Evolutionary conservation across 2,113 vertebrate species (phyloP).

Genomic region (Callipepla californica): DNA sequence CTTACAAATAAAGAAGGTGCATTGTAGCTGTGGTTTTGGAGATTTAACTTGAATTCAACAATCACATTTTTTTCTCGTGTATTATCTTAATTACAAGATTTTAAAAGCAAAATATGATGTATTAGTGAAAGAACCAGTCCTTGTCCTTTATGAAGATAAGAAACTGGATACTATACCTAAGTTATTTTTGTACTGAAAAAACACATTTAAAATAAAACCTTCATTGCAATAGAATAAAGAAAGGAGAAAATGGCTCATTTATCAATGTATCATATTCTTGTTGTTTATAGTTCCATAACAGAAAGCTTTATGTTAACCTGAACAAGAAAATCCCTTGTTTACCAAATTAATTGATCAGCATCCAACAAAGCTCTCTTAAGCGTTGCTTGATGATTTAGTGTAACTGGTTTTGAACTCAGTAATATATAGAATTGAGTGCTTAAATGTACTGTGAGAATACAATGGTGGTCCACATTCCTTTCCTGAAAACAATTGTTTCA

Average conservation of each 20-base stretch:
- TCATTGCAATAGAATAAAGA: background rate
- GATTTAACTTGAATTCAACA: background rate
- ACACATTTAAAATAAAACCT: background rate
- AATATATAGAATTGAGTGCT: background rate
- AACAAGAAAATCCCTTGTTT: background rate
- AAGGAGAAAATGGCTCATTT: background rate
- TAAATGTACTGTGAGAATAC: background rate
- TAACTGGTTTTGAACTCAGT: background rate
- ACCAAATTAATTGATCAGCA: background rate
- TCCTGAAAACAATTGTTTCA: background rate
- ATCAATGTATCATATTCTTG: background rate
- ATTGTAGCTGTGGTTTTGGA: background rate
- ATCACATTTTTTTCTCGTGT: background rate
- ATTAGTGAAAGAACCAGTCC: background rate
- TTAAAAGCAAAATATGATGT: background rate
- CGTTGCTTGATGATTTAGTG: background rate
- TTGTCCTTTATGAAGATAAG: background rate
- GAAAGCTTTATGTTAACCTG: background rate
- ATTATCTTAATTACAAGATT: background rate
- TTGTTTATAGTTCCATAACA: background rate
- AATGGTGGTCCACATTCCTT: background rate
- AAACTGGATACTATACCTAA: background rate
- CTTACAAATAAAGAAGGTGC: background rate
- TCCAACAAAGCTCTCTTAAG: slow-evolving; percentile 21
- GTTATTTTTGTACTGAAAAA: background rate